Percentiles rank a stretch among this genome's conserved stretches.
phyloP scores from a whole-genome alignment of 2,797 vertebrate genomes.

The Catharus ustulatus region DNA sequence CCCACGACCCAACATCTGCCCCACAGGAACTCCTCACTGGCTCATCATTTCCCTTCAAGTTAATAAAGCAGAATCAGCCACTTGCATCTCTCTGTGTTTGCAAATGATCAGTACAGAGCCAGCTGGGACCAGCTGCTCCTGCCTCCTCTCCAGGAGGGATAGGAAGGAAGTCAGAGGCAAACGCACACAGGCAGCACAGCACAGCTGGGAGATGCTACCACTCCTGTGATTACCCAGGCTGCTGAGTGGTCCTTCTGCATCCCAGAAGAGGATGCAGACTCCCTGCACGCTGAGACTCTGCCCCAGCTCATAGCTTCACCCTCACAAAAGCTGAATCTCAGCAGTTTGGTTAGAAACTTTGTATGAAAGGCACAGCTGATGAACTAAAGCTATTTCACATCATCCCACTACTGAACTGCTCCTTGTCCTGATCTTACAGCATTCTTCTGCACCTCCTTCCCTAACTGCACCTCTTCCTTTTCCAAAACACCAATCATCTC shows the following conservation, averaged over 20 bases:
- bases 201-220: neutral
- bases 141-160: neutral
- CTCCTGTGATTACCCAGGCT: neutral
- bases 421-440: neutral
- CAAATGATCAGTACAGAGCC: neutral
- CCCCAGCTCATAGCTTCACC: neutral
- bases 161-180: neutral
- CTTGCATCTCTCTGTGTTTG: neutral
- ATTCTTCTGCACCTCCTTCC: neutral
- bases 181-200: neutral
- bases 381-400: neutral
- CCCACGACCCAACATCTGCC: neutral
- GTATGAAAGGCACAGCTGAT: neutral
- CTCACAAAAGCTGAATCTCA: neutral
- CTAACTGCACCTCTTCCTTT: neutral
- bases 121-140: slow-evolving; percentile 31
- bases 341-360: neutral
- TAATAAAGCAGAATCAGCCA: neutral
- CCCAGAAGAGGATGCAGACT: neutral
- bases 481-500: neutral
- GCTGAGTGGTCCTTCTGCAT: neutral
- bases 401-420: neutral
- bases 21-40: neutral
- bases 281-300: neutral
- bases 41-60: neutral